Conservation (phyloP, 2,797 vertebrate genomes). For the Periophthalmus magnuspinnatus region DNA sequence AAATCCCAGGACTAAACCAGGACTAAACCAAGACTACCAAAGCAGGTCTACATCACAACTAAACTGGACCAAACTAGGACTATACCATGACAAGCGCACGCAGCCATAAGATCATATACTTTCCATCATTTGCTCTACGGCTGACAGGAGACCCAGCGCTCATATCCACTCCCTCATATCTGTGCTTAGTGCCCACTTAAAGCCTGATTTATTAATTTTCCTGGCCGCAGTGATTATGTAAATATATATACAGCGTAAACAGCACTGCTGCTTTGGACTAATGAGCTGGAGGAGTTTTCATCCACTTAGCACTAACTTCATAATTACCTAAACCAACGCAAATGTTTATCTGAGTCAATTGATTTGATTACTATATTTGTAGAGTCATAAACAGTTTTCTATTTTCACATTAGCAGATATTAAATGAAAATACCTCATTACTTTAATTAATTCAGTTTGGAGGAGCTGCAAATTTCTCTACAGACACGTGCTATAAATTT, state of each 20-base stretch:
- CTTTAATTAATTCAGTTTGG: not conserved
- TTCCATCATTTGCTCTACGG: not conserved
- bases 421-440: not conserved
- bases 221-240: constrained; percentile 22
- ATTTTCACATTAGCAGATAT: not conserved
- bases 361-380: constrained; percentile 7
- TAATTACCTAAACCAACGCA: constrained; percentile 18
- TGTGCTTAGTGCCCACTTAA: constrained; percentile 12
- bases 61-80: not conserved
- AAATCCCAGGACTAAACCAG: too few species aligned
- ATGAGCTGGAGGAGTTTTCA: constrained; percentile 21
- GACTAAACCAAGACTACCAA: too few species aligned
- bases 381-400: not conserved
- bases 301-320: constrained; percentile 9
- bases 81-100: not conserved
- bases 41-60: not conserved
- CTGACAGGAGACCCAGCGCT: constrained; percentile 11
- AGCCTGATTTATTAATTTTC: constrained; percentile 10
- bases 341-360: constrained; percentile 7
- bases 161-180: constrained; percentile 8
- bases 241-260: constrained; percentile 16
- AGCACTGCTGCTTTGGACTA: constrained; percentile 14
- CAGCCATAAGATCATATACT: not conserved
- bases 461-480: not conserved
- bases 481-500: not conserved